Base-by-base conservation (phyloP, 2,888 invertebrate genomes). In the Epiblema foenella region DNA sequence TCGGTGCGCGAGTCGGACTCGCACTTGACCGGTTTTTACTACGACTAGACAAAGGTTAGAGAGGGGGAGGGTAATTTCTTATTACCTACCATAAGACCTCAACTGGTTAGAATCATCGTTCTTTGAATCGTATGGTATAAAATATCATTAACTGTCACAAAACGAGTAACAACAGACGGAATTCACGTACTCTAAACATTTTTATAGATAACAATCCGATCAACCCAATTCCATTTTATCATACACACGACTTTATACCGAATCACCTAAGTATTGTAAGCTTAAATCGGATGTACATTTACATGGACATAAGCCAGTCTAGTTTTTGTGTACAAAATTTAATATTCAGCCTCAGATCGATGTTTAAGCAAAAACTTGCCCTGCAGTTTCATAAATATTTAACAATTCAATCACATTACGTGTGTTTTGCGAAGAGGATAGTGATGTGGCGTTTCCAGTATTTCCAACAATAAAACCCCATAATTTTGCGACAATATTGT, bases 341-440 rank as follows among this genome's bases (percentile, higher is more conserved):
- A 33, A 54, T 64, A 64, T 64, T 64, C 64, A 52, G 52, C 11
- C 59, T 59, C 64, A 51, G 64, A 64, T 64, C 39, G 52, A 39
- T 54, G 64, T 33, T 59, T 46, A 57, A 42, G 49, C 66, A 71
- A 71, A 71, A 71, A 71, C 66, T 54, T 56, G 66, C 49, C 51
- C 66, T 49, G 60, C 70, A 20, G 70, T 66, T 71, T 75, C 81
- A 84, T 87, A 79, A 85, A 86, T 87, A 88, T 89, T 88, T 82
- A 89, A 84, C 77, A 83, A 82, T 81, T 80, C 86, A 85, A 86
- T 88, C 83, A 80, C 82, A 85, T 86, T 85, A 86, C 76, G 78
- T 74, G 76, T 83, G 85, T 86, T 87, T 88, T 85, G 82, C 77
- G 69, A 63, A 46, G 46, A 17, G 20, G 46, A 49, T 60, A 60